Evolutionary conservation across 2,113 vertebrate genomes (phyloP), one percentile per base, ranked within the genome.

Genomic region (Callithrix jacchus): DNA sequence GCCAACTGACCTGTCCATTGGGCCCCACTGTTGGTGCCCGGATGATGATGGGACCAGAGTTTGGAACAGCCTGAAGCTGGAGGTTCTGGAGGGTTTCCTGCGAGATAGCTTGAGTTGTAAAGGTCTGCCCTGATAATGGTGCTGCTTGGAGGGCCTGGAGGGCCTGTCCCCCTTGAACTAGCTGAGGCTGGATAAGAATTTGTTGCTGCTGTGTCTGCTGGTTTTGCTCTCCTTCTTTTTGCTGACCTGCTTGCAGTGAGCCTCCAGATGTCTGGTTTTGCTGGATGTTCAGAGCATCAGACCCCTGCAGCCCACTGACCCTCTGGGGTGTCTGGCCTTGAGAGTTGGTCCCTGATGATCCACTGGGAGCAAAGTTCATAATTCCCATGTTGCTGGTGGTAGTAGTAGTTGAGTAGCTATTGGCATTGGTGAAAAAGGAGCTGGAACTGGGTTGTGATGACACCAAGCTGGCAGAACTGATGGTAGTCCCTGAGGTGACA

Each of bases 1-100:
- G 99, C 99, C 99, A 99, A 98, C 99, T 99, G 89, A 99, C 99
- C 97, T 99, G 99, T 84, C 99, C 99, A 20, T 99, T 99, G 45
- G 99, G 99, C 12, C 99, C 99, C 42, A 99, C 98, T 0, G 99
- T 99, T 30, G 99, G 99, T 25, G 98, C 99, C 91, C 99, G 99
- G 98, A 99, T 98, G 94, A 99, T 98, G 98, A 99, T 99, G 81
- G 99, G 99, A 21, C 99, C 99, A 0, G 99, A 98, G 96, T 99
- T 99, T 80, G 99, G 99, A 96, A 99, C 98, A 27, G 99, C 98
- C 52, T 99, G 99, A 93, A 99, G 99, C 98, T 99, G 99, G 68
- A 99, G 99, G 97, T 99, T 99, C 98, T 99, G 99, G 95, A 99
- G 97, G 80, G 99, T 99, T 77, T 99, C 99, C 94, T 99, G 99